Percentiles rank a stretch among this genome's conserved stretches.
Conservation (phyloP, 1,140 invertebrate species). For the Oedothorax gibbosus region DNA sequence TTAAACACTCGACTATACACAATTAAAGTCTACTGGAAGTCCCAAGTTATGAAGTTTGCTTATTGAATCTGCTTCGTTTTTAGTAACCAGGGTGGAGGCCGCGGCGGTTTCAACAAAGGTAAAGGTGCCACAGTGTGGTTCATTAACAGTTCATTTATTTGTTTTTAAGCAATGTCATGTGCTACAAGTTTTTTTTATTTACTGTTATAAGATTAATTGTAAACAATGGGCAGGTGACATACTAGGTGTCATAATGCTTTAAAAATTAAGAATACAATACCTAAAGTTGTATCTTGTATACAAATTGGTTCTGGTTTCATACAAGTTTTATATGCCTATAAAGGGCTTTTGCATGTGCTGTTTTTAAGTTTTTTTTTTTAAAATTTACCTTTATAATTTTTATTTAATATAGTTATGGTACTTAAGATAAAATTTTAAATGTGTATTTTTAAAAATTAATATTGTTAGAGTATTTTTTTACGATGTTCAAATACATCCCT, state of each 20-base stretch:
- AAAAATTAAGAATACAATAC: not conserved
- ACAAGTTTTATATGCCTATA: too few species aligned
- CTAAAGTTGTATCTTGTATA: not conserved
- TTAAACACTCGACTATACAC: constrained; percentile 39
- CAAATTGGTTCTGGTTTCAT: too few species aligned
- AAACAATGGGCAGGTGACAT: not conserved
- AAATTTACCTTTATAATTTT: too few species aligned
- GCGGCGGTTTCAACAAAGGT: constrained; percentile 90
- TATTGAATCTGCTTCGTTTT: constrained; percentile 75
- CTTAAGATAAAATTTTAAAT: too few species aligned
- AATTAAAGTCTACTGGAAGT: constrained; percentile 56
- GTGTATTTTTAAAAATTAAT: too few species aligned
- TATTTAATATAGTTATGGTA: too few species aligned
- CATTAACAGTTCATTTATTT: constrained; percentile 54
- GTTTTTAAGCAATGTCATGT: not conserved
- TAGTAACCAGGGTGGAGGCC: constrained; percentile 77
- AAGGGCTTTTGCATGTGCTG: too few species aligned
- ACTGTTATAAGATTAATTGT: not conserved
- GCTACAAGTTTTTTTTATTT: not conserved
- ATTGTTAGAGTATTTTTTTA: too few species aligned
- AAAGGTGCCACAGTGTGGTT: constrained; percentile 75
- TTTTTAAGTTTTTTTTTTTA: too few species aligned
- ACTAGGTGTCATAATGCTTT: not conserved
- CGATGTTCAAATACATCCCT: too few species aligned
- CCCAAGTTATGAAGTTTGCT: constrained; percentile 67